Base-by-base conservation (phyloP, 1,140 invertebrate genomes). In the Micrasema minimum region DNA sequence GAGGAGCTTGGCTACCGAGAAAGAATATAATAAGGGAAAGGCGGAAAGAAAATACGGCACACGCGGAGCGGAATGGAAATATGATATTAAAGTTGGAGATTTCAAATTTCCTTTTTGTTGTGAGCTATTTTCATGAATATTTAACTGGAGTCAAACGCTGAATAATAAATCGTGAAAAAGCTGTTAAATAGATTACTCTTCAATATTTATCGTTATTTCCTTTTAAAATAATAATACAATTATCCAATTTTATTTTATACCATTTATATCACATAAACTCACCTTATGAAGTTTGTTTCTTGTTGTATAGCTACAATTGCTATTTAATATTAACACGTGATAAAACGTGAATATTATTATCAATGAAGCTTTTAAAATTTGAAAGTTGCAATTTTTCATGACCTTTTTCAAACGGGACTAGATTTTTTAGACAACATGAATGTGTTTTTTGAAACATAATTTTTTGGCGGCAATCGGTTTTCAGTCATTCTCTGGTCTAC, bases 11-110 rank as follows among this genome's bases (percentile, higher is more conserved):
- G 55, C 55, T 59, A 59, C 55, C 37, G 55, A 23, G 55, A 53
- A 51, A 57, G 65, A 53, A 67, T 57, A 67, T 67, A 67, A 67
- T 67, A 59, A 59, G 55, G 51, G 11, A 31, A 59, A 59, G 22
- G 31, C 55, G 55, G 51, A 59, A 59, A 55, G 26, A 55, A 67
- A 67, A 67, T 53, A 51, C 48, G 64, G 45, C 61, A 64, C 41
- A 64, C 43, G 45, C 61, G 45, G 61, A 64, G 61, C 45, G 61
- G 45, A 64, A 64, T 48, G 61, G 45, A 64, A 64, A 64, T 64
- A 64, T 64, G 45, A 64, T 64, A 59, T 59, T 59, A 59, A 59
- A 59, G 35, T 59, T 38, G 55, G 55, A 59, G 55, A 59, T 59
- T 59, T 59, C 55, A 59, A 59, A 59, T 59, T 59, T 38, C 55